Evolutionary conservation across 2,113 vertebrate genomes (phyloP).

Genomic region (Athene noctua): DNA sequence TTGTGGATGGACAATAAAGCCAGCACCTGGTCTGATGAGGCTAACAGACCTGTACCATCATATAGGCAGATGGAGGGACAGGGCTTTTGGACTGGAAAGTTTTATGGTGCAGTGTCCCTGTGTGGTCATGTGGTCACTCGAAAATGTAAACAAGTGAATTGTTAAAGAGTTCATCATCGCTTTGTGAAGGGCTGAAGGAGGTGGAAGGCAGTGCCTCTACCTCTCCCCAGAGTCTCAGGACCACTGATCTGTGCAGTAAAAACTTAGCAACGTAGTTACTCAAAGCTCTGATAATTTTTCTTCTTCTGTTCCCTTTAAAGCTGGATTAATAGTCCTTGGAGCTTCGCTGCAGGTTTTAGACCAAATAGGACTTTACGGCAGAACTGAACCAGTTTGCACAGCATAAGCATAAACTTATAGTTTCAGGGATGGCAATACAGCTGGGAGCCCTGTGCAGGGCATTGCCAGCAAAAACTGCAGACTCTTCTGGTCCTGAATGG

Average conservation of each 20-base stretch:
- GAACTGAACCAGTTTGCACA: not conserved
- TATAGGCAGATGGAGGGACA: not conserved
- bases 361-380: not conserved
- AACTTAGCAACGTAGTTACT: not conserved
- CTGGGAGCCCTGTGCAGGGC: not conserved
- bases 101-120: no score
- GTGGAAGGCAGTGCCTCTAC: not conserved
- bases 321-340: not conserved
- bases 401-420: not conserved
- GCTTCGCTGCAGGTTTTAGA: not conserved
- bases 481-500: not conserved
- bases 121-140: not conserved
- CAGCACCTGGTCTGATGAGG: not conserved
- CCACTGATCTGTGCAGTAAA: not conserved
- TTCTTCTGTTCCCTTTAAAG: not conserved
- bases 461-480: not conserved
- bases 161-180: not conserved
- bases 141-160: rapidly evolving
- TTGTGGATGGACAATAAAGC: not conserved
- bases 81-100: no score
- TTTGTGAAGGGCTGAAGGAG: not conserved
- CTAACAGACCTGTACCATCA: not conserved
- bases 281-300: not conserved
- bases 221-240: not conserved
- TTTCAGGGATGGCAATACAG: not conserved